Percentiles rank a stretch among this genome's conserved stretches.
These are phyloP conservation scores for Hydractinia echinata DNA, from an alignment of 30 jellyfish, hydroid and myxozoan species.

Conservation along the genomic window DNA sequence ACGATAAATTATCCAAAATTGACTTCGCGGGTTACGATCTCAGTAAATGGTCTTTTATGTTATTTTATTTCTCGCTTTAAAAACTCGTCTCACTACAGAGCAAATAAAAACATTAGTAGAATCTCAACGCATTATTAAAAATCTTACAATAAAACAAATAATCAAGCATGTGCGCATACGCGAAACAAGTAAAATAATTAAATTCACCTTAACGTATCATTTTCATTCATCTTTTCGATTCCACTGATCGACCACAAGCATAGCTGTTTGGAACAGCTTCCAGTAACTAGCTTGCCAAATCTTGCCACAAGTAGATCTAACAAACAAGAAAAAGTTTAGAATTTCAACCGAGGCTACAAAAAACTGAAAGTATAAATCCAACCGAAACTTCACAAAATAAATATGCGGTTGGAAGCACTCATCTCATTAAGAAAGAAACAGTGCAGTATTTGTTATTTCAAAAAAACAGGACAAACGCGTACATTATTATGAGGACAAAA, in stretches of 20 bases:
- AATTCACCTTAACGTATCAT: background rate
- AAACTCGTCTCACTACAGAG: too few species aligned
- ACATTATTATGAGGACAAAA: too few species aligned
- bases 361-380: too few species aligned
- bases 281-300: constrained; percentile 55
- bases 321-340: background rate
- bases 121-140: background rate
- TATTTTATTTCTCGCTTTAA: too few species aligned
- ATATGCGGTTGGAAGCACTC: background rate
- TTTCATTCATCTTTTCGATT: background rate
- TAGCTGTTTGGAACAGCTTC: constrained; percentile 63
- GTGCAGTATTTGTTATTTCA: too few species aligned
- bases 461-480: too few species aligned
- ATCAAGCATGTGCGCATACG: background rate
- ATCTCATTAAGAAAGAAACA: too few species aligned
- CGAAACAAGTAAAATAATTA: background rate
- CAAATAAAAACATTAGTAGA: background rate
- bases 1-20: too few species aligned
- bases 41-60: too few species aligned
- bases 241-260: constrained; percentile 70
- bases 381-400: background rate
- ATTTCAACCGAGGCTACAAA: background rate
- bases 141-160: background rate
- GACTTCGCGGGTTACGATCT: too few species aligned
- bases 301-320: background rate